Conservation (phyloP, 2,797 vertebrate genomes). For the Peromyscus eremicus region DNA sequence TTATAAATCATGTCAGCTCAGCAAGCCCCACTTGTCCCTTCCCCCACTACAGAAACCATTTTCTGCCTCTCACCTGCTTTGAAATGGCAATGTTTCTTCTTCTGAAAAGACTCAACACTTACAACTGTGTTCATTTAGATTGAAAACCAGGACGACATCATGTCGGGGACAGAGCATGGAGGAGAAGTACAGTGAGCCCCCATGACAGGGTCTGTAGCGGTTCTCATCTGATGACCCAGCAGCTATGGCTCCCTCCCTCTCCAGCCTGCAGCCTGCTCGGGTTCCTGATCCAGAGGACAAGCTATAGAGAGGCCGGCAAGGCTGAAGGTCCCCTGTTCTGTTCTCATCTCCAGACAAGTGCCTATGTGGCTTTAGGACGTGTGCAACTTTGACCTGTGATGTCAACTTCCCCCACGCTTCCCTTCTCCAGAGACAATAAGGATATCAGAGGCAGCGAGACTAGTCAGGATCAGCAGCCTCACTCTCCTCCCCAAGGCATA, state of each 20-base stretch:
- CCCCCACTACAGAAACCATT: background rate
- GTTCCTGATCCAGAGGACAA: background rate
- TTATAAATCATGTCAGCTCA: conserved; percentile 78
- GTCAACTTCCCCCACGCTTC: background rate
- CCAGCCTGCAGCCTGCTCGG: accelerated
- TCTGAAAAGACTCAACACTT: conserved; percentile 33
- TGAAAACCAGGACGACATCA: background rate
- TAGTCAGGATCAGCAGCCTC: background rate
- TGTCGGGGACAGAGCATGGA: background rate
- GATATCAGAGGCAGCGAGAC: no score
- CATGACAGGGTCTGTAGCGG: background rate
- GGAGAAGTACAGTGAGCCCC: background rate
- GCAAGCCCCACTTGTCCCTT: conserved; percentile 20
- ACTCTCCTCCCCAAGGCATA: background rate
- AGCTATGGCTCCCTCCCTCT: background rate
- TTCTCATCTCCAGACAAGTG: background rate
- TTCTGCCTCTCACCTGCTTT: conserved; percentile 34
- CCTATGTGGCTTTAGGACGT: background rate
- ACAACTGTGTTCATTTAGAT: conserved; percentile 59
- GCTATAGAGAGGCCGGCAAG: background rate
- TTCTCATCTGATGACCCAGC: conserved; percentile 59
- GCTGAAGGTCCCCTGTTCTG: background rate
- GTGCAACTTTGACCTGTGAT: background rate
- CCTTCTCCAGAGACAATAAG: no score
- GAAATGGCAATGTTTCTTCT: conserved; percentile 69